phyloP scores from a whole-genome alignment of 1,140 invertebrate genomes.

The Psilanteris sp. region DNA sequence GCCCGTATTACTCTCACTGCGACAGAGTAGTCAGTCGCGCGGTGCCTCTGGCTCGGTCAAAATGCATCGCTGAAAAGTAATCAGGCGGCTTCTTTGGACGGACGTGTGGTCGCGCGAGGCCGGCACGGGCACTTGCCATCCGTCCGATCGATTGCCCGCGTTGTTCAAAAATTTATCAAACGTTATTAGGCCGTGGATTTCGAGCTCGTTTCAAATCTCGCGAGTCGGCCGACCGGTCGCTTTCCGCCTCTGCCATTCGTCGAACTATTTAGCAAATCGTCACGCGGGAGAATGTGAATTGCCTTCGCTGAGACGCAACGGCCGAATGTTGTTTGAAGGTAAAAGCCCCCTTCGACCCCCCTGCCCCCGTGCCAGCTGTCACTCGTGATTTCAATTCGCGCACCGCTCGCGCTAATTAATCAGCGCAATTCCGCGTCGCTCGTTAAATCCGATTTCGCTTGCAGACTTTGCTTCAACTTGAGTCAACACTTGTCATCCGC shows the following conservation, averaged over 20 bases:
- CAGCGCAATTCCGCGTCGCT: not conserved
- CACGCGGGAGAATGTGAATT: conserved; percentile 47
- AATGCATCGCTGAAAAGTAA: conserved; percentile 37
- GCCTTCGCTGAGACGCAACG: conserved; percentile 18
- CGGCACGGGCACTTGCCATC: conserved; percentile 18
- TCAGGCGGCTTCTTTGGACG: conserved; percentile 5
- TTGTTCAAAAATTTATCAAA: conserved; percentile 9
- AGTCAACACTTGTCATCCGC: too few species aligned
- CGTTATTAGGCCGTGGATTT: not conserved
- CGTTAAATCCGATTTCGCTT: not conserved
- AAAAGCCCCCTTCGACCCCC: too few species aligned
- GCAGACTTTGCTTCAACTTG: not conserved
- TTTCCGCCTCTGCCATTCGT: conserved; percentile 20
- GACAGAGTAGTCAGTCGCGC: conserved; percentile 74
- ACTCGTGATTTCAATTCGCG: conserved; percentile 18
- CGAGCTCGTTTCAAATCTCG: too few species aligned
- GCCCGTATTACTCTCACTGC: conserved; percentile 72
- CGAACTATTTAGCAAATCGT: conserved; percentile 36
- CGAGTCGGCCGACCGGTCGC: conserved; percentile 22
- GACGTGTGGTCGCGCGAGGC: conserved; percentile 20
- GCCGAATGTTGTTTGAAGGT: conserved; percentile 64
- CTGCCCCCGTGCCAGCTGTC: conserved; percentile 9
- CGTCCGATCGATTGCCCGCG: conserved; percentile 5
- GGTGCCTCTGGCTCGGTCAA: conserved; percentile 39
- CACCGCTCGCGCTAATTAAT: conserved; percentile 1